Conservation (phyloP, 2,797 vertebrate genomes). For the Alcedo atthis region DNA sequence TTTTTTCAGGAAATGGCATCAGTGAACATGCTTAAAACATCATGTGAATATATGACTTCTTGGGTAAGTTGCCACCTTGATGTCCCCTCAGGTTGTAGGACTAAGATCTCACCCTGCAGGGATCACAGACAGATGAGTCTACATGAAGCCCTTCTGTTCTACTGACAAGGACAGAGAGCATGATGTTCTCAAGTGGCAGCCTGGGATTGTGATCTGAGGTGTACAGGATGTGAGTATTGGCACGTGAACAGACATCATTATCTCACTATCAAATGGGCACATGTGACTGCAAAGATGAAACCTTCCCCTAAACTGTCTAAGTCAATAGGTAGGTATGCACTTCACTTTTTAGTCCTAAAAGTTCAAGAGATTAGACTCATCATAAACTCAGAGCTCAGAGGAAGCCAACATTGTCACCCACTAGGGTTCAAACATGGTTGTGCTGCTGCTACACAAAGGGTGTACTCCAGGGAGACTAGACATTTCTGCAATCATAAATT, state of each 20-base stretch:
- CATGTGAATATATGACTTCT: not conserved
- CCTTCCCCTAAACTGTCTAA: not conserved
- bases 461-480: not conserved
- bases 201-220: not conserved
- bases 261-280: accelerated
- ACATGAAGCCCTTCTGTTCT: not conserved
- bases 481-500: not conserved
- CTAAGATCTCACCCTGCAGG: not conserved
- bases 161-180: not conserved
- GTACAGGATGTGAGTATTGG: no score
- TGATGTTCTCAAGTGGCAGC: not conserved
- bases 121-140: not conserved
- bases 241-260: accelerated
- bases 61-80: not conserved
- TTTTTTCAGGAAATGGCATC: not conserved
- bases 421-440: not conserved
- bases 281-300: not conserved
- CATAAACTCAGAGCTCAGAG: not conserved
- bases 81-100: not conserved
- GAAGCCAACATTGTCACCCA: not conserved
- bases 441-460: not conserved
- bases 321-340: not conserved
- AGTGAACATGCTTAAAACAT: not conserved
- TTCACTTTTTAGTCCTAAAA: not conserved
- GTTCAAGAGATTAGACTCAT: not conserved